Evolutionary conservation across 2,888 invertebrate species (phyloP).

Genomic region (Balanococcus diminutus): DNA sequence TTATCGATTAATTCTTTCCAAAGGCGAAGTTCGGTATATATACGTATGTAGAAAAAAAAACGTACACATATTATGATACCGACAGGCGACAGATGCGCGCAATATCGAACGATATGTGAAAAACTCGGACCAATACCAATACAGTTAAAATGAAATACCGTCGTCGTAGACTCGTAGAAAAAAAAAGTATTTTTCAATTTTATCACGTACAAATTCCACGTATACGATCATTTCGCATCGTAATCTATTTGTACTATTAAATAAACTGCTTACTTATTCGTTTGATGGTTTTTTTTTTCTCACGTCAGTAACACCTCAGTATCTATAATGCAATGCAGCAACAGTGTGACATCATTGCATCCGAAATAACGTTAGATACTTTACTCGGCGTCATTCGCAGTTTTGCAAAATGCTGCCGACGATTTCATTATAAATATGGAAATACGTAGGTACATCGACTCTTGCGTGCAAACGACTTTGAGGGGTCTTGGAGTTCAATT

Average conservation of each 20-base stretch:
- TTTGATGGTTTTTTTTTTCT: neutral
- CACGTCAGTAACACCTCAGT: neutral
- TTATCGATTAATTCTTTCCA: neutral
- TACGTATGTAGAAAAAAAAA: neutral
- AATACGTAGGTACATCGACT: no score
- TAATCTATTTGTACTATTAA: conserved; percentile 5
- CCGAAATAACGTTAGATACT: neutral
- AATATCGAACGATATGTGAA: neutral
- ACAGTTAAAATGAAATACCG: neutral
- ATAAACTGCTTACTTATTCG: conserved; percentile 1
- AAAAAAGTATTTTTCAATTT: neutral
- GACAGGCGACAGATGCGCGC: conserved; percentile 11
- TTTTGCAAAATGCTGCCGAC: no score
- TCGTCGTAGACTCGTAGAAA: neutral
- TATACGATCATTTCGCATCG: neutral
- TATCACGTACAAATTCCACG: neutral
- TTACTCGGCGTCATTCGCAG: neutral
- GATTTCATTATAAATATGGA: neutral
- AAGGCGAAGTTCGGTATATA: no score
- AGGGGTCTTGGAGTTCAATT: neutral
- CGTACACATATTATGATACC: neutral
- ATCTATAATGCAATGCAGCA: neutral
- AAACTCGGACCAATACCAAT: neutral
- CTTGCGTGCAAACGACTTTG: neutral
- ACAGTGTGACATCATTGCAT: neutral